Evolutionary conservation across 2,888 invertebrate genomes (phyloP).

Genomic region (Leptarthrus brevirostris): DNA sequence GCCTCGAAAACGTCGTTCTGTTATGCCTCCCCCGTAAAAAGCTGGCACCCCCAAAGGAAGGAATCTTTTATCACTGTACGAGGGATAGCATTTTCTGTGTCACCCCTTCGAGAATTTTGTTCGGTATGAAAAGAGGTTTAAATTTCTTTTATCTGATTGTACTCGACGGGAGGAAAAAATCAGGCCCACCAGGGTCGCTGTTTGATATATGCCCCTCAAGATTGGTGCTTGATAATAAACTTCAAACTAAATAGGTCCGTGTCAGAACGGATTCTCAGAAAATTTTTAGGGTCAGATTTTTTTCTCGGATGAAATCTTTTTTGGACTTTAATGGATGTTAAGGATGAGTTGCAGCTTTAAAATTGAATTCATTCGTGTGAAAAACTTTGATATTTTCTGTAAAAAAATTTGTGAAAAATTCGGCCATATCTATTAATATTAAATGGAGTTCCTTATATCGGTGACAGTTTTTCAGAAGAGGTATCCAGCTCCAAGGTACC

Average conservation of each 20-base stretch:
- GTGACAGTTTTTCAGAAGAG: no score
- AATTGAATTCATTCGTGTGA: not conserved
- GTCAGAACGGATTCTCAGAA: constrained; percentile 26
- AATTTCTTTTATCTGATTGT: constrained; percentile 44
- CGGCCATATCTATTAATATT: no score
- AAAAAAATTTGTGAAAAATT: no score
- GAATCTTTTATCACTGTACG: constrained; percentile 30
- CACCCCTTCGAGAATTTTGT: constrained; percentile 33
- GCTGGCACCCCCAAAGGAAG: not conserved
- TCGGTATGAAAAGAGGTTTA: constrained; percentile 37
- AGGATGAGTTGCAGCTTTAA: not conserved
- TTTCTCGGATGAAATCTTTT: not conserved
- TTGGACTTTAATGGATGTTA: not conserved
- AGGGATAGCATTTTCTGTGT: constrained; percentile 31
- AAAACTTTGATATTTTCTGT: no score
- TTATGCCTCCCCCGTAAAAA: constrained; percentile 19
- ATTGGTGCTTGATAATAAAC: constrained; percentile 45
- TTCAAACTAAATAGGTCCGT: constrained; percentile 42
- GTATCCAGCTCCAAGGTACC: no score
- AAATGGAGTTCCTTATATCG: no score
- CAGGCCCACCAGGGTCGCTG: constrained; percentile 21
- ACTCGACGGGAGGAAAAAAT: constrained; percentile 36
- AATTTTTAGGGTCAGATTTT: constrained; percentile 27
- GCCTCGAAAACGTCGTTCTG: constrained; percentile 23
- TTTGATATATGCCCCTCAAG: constrained; percentile 46